Percentiles rank a stretch among this genome's conserved stretches.
Evolutionary conservation across 2,888 invertebrate species (phyloP).

Genomic region (Dexiosoma caninum): DNA sequence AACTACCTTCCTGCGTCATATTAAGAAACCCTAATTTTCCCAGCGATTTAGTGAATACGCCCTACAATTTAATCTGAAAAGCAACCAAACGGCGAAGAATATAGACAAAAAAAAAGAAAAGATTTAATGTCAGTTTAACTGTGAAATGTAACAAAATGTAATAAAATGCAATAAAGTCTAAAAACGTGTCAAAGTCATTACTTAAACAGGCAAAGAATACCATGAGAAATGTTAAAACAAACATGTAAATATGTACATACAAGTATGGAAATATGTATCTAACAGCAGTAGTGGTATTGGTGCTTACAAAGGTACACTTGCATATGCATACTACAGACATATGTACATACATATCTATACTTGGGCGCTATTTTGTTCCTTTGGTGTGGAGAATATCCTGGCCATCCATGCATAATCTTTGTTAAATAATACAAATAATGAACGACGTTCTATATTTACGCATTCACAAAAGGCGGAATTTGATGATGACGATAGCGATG

Average conservation of each 20-base stretch:
- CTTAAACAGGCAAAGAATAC: slow-evolving; percentile 67
- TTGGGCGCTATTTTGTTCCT: no score
- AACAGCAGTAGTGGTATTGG: no score
- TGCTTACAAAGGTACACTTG: not conserved
- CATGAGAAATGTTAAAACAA: slow-evolving; percentile 34
- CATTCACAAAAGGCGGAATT: slow-evolving; percentile 47
- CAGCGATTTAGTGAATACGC: slow-evolving; percentile 20
- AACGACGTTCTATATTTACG: slow-evolving; percentile 64
- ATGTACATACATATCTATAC: no score
- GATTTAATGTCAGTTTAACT: slow-evolving; percentile 60
- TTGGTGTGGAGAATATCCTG: not conserved
- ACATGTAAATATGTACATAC: slow-evolving; percentile 17
- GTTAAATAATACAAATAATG: slow-evolving; percentile 61
- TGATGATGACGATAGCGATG: slow-evolving; percentile 48
- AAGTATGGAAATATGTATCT: not conserved
- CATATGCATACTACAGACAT: no score
- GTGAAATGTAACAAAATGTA: slow-evolving; percentile 68
- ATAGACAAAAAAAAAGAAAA: slow-evolving; percentile 15
- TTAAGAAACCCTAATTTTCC: slow-evolving; percentile 37
- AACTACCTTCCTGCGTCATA: slow-evolving; percentile 31
- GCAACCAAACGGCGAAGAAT: not conserved
- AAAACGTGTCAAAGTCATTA: slow-evolving; percentile 77
- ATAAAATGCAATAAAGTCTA: slow-evolving; percentile 75
- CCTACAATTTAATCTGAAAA: slow-evolving; percentile 19
- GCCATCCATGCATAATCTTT: slow-evolving; percentile 40